A percentile compares a stretch with the other conserved stretches of the same genome.
Evolutionary conservation across 2,888 invertebrate genomes (phyloP).

Genomic region (Lampropteryx suffumata): DNA sequence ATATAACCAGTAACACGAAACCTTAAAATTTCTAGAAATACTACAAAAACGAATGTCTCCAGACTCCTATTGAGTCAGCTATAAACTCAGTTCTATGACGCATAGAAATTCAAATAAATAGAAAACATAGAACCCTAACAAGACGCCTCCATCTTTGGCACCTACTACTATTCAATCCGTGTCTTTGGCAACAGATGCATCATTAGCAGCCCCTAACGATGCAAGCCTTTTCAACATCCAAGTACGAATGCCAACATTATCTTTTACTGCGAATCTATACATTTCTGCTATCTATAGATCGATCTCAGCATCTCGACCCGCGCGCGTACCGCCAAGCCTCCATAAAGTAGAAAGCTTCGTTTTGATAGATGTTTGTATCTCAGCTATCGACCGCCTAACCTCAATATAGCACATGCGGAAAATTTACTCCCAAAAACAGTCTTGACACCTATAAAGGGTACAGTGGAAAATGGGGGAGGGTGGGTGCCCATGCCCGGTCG

Average conservation of each 20-base stretch:
- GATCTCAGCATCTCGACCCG: constrained; percentile 12
- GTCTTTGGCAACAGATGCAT: constrained; percentile 25
- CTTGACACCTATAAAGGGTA: constrained; percentile 37
- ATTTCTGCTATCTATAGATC: constrained; percentile 7
- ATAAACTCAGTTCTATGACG: too few relatives aligned
- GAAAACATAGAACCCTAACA: background rate
- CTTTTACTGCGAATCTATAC: background rate
- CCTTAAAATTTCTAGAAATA: too few relatives aligned
- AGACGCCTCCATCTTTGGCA: constrained; percentile 12
- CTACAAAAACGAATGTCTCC: too few relatives aligned
- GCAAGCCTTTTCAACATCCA: constrained; percentile 21
- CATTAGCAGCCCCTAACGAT: constrained; percentile 35
- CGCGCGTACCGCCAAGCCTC: background rate
- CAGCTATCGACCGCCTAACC: constrained; percentile 50
- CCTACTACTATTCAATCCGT: constrained; percentile 4
- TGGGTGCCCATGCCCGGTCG: constrained; percentile 67
- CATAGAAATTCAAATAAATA: too few relatives aligned
- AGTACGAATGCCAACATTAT: constrained; percentile 8
- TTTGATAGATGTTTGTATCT: constrained; percentile 21
- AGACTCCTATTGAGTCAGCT: too few relatives aligned
- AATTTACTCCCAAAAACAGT: constrained; percentile 38
- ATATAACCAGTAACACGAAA: too few relatives aligned
- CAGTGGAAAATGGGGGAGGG: constrained; percentile 50
- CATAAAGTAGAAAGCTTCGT: constrained; percentile 33
- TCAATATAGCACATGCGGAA: constrained; percentile 40